These are phyloP conservation scores for Glaucidium brasilianum DNA, from an alignment of 2,113 vertebrate genomes.

Conservation along the genomic window DNA sequence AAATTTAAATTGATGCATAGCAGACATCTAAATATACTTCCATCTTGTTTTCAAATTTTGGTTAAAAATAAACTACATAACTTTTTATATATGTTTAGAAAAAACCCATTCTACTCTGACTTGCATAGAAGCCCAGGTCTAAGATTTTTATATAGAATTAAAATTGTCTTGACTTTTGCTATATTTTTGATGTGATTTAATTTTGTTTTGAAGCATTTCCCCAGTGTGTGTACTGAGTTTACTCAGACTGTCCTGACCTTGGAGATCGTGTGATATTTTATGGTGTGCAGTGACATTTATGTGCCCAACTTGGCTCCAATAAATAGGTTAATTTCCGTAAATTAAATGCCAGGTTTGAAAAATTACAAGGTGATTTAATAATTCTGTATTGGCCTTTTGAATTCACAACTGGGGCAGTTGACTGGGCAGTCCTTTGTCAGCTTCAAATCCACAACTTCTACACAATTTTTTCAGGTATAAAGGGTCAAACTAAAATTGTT, in stretches of 20 bases:
- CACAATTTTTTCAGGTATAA: neutral
- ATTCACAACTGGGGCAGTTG: neutral
- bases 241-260: slow-evolving; percentile 1
- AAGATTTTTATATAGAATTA: neutral
- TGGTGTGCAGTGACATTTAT: slow-evolving; percentile 62
- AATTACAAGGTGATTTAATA: neutral
- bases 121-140: neutral
- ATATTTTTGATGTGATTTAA: neutral
- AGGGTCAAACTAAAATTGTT: neutral
- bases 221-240: neutral
- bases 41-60: neutral
- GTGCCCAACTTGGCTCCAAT: slow-evolving; percentile 40
- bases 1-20: neutral
- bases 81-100: neutral
- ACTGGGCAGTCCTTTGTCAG: neutral
- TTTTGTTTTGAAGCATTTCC: neutral
- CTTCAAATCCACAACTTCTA: neutral
- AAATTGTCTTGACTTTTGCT: neutral
- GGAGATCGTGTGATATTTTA: slow-evolving; percentile 47
- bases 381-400: neutral
- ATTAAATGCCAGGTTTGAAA: slow-evolving; percentile 66
- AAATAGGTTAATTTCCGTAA: slow-evolving; percentile 59
- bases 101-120: neutral
- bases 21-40: neutral
- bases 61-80: neutral